These are phyloP conservation scores for Eulithis testata DNA, from an alignment of 2,888 invertebrate genomes.

Conservation along the genomic window DNA sequence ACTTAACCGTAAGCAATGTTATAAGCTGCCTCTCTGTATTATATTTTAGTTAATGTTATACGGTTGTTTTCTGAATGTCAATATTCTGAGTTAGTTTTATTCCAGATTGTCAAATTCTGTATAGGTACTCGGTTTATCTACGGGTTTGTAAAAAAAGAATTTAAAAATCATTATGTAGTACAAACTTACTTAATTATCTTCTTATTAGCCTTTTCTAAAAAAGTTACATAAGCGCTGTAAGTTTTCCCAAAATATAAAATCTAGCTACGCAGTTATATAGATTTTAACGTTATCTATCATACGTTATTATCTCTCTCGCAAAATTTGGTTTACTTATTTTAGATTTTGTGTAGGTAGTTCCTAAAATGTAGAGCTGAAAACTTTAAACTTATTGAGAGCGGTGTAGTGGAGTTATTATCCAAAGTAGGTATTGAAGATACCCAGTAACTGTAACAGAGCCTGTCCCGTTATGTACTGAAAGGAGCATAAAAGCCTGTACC, in stretches of 20 bases:
- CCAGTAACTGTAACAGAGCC: constrained; percentile 42
- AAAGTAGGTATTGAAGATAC: constrained; percentile 10
- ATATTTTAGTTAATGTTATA: not conserved
- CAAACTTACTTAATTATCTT: too few relatives aligned
- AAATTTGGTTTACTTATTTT: not conserved
- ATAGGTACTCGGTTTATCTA: too few relatives aligned
- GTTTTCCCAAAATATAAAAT: too few relatives aligned
- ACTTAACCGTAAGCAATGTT: constrained; percentile 18
- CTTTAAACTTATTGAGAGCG: constrained; percentile 4
- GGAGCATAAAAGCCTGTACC: constrained; percentile 43
- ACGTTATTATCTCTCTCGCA: not conserved
- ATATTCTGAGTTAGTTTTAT: too few relatives aligned
- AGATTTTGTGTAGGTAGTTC: not conserved
- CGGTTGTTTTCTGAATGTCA: too few relatives aligned
- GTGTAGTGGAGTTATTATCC: not conserved
- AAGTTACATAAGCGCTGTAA: too few relatives aligned
- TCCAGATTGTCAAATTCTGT: too few relatives aligned
- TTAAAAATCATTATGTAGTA: too few relatives aligned
- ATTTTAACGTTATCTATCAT: too few relatives aligned
- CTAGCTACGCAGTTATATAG: too few relatives aligned
- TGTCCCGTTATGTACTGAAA: constrained; percentile 42
- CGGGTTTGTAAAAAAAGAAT: too few relatives aligned
- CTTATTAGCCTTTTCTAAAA: too few relatives aligned
- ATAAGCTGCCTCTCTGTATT: constrained; percentile 2
- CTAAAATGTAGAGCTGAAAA: constrained; percentile 8